Evolutionary conservation across 2,888 invertebrate genomes (phyloP).

Genomic region (Aporophyla lueneburgensis): DNA sequence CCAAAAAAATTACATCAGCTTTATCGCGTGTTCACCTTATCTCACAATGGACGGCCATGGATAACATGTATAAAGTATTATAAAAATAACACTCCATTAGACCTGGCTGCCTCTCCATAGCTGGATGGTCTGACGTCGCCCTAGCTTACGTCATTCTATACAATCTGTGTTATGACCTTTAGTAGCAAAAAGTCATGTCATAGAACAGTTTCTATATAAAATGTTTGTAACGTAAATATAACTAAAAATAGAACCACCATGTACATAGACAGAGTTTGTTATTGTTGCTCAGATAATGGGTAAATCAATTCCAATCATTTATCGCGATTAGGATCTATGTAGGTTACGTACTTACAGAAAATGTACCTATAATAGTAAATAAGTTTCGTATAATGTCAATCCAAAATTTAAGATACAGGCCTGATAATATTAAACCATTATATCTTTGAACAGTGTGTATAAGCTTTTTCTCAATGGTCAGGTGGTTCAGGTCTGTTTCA

Average conservation of each 20-base stretch:
- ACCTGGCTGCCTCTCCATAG: conserved; percentile 29
- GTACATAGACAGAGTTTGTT: background rate
- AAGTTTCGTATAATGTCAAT: background rate
- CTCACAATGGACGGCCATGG: conserved; percentile 62
- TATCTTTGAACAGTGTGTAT: background rate
- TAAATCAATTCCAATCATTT: conserved; percentile 27
- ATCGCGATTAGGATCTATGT: conserved; percentile 3
- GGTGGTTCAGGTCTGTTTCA: background rate
- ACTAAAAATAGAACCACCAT: conserved; percentile 15
- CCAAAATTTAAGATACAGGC: background rate
- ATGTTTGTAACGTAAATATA: conserved; percentile 13
- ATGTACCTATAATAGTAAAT: background rate
- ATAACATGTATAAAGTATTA: conserved; percentile 54
- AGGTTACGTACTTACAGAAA: conserved; percentile 2
- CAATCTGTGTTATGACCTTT: conserved; percentile 25
- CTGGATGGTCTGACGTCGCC: conserved; percentile 31
- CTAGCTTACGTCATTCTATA: conserved; percentile 51
- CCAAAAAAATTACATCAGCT: conserved; percentile 53
- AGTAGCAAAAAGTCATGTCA: conserved; percentile 4
- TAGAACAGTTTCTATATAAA: background rate
- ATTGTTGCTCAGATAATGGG: conserved; percentile 1
- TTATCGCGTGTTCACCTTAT: conserved; percentile 66
- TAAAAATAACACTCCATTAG: conserved; percentile 57
- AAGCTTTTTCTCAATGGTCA: background rate
- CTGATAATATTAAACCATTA: background rate